Base-by-base conservation (phyloP, 2,113 vertebrate genomes). In the Oostethus manadensis region DNA sequence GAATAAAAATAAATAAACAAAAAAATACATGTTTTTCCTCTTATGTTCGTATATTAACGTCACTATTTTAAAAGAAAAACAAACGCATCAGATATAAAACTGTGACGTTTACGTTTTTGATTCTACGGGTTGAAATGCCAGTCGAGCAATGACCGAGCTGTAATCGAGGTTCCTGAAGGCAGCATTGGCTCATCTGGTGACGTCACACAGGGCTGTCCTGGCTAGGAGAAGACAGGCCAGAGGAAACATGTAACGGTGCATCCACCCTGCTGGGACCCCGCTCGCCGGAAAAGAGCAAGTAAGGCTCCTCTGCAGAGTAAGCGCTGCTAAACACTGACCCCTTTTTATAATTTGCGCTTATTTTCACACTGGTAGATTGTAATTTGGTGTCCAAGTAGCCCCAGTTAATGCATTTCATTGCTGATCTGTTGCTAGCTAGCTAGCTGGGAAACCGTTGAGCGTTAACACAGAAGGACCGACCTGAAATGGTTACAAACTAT, bases 351-450 rank as follows among this genome's bases (percentile, higher is more conserved):
- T n/a, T 18, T 29, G 8, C 1, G 8, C 15, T 62, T 15, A 7
- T 15, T 2, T 48, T 46, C 26, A 2, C 10, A 8, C 50, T 17
- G 22, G 7, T 10, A 0, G 17, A 38, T 1, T 15, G 35, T 55
- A 15, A 43, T 50, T 38, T 42, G 10, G 8, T 60, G 1, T 61
- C 15, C 3, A 22, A 11, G 14, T 53, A 46, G 22, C 38, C 45
- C 47, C 7, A 38, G 8, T 23, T 40, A 43, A 57, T 21, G 40
- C 16, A 21, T n/a, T 44, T 40, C 18, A 8, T 49, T 5, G 81
- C 73, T 77, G 78, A 70, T 58, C 51, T 59, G 21, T 43, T 48
- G 77, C 77, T 79, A 79, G 80, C 80, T 76, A 78, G 71, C 77
- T 29, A 18, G n/a, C 48, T n/a, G 29, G 29, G 29, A 35, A 54